Evolutionary conservation across 1,140 invertebrate species (phyloP).

Genomic region (Steinernema khuongi): DNA sequence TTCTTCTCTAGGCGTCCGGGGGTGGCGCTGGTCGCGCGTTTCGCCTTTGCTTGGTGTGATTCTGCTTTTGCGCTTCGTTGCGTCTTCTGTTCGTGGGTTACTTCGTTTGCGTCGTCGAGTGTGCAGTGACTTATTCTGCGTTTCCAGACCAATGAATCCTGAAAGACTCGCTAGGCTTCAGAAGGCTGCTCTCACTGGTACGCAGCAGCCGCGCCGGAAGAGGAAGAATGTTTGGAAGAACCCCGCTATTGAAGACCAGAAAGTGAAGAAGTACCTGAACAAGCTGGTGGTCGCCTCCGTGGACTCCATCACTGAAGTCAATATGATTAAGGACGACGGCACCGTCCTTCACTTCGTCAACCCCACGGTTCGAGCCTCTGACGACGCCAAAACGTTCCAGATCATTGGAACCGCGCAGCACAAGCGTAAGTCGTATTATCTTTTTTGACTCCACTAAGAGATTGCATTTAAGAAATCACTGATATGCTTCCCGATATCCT

Average conservation of each 20-base stretch:
- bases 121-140: too few relatives aligned
- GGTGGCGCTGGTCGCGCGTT: too few relatives aligned
- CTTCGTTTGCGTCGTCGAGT: too few relatives aligned
- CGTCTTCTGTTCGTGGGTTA: too few relatives aligned
- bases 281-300: slow-evolving; percentile 94
- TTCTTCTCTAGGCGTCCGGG: too few relatives aligned
- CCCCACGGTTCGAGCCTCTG: slow-evolving; percentile 96
- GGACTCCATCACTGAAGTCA: slow-evolving; percentile 95
- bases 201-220: slow-evolving; percentile 75
- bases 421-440: slow-evolving; percentile 68
- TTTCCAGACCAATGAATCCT: slow-evolving; percentile 26
- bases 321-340: slow-evolving; percentile 99
- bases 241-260: slow-evolving; percentile 97
- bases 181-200: slow-evolving; percentile 51
- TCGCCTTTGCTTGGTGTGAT: too few relatives aligned
- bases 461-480: slow-evolving; percentile 70
- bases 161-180: slow-evolving; percentile 59
- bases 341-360: slow-evolving; percentile 99
- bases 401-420: slow-evolving; percentile 95
- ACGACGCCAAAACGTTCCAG: slow-evolving; percentile 95
- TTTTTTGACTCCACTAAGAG: neutral
- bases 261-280: slow-evolving; percentile 92
- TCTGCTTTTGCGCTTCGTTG: too few relatives aligned
- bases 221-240: slow-evolving; percentile 99
- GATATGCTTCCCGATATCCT: slow-evolving; percentile 93